Base-by-base conservation (phyloP, 2,113 vertebrate genomes). In the Neodon shergylaensis region DNA sequence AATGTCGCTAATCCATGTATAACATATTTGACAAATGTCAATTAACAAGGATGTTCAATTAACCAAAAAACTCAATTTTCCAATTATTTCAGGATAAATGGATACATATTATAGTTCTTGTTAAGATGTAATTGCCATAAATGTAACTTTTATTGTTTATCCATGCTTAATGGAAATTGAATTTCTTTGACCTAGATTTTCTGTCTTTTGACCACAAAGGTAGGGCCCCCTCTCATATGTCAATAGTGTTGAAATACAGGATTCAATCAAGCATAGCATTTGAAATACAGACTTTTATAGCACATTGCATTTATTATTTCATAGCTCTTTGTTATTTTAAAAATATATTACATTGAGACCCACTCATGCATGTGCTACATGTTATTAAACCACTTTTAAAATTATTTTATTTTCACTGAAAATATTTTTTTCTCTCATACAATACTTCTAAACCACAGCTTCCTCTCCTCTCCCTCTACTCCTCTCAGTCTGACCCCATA, bases 1-100 rank as follows among this genome's bases (percentile, higher is more conserved):
- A 95, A 58, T 72, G 90, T 61, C 95, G 95, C 68, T 94, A 94
- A 98, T 94, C 44, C 96, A 95, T 96, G 95, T 95, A 96, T 96
- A 94, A 96, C 90, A 68, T 88, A 94, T 94, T 95, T 97, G 97
- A 96, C 90, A 97, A 97, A 97, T 97, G 93, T 97, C 97, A 97
- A 94, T 97, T 96, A 95, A 81, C 42, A 91, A 90, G 33, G 90
- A 94, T 96, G 94, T 96, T 97, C 90, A 97, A 88, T 88, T 96
- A 97, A 94, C 93, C 94, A 97, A 88, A 92, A 96, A 73, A 95
- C 61, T 31, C 49, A 96, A 94, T 97, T 97, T 96, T 96, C 66
- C 91, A 70, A 95, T 97, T 94, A 97, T 96, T 94, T 96, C 93
- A 96, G 90, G 83, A 42, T 94, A 96, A 95, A 92, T 94, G 83